These are phyloP conservation scores for Odontocerum albicorne DNA, from an alignment of 2,888 invertebrate species.

Conservation along the genomic window DNA sequence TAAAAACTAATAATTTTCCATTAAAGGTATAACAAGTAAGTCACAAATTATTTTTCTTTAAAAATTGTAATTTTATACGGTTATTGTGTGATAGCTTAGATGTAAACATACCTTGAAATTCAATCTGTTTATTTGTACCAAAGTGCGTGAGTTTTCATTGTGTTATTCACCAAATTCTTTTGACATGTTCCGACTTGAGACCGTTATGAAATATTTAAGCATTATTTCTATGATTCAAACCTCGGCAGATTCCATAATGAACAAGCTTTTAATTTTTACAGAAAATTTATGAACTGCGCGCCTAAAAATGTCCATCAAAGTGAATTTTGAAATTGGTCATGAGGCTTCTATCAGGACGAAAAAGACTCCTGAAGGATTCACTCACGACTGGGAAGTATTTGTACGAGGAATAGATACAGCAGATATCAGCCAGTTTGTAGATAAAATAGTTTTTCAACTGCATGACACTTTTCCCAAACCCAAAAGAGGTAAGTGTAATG, in stretches of 20 bases:
- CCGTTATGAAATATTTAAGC: too few species aligned
- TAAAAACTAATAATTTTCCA: too few species aligned
- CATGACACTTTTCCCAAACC: constrained; percentile 93
- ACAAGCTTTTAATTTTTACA: constrained; percentile 12
- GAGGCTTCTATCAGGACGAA: constrained; percentile 79
- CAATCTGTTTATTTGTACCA: constrained; percentile 20
- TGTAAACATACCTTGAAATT: constrained; percentile 26
- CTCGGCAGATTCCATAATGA: constrained; percentile 5
- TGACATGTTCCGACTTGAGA: too few species aligned
- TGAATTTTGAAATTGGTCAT: constrained; percentile 92
- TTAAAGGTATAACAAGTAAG: too few species aligned
- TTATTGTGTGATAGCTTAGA: constrained; percentile 18
- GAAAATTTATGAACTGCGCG: not conserved
- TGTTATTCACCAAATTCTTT: too few species aligned
- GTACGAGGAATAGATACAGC: constrained; percentile 86
- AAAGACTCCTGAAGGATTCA: constrained; percentile 86
- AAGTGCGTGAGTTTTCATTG: too few species aligned
- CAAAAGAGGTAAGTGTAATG: constrained; percentile 69
- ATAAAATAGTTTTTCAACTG: constrained; percentile 87
- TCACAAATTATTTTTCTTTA: not conserved
- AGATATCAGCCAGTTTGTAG: constrained; percentile 88
- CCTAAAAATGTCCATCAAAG: constrained; percentile 66
- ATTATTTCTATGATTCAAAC: too few species aligned
- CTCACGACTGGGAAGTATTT: constrained; percentile 97
- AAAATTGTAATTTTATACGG: not conserved